These are phyloP conservation scores for Aldrovandia affinis DNA, from an alignment of 2,797 vertebrate species.

Conservation along the genomic window DNA sequence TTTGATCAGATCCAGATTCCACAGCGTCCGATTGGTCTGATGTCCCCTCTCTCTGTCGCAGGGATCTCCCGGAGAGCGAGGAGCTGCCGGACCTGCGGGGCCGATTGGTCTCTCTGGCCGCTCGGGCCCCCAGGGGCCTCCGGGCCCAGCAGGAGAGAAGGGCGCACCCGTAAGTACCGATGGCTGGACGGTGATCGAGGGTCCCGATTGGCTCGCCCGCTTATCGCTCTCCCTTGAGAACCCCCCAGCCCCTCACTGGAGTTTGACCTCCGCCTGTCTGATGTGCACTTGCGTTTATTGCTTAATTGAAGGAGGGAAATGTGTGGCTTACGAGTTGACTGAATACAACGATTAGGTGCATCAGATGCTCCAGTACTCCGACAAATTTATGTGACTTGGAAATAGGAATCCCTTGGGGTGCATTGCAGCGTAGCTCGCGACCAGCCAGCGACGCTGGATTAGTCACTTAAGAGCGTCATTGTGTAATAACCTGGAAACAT, in stretches of 20 bases:
- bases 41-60: constrained; percentile 50
- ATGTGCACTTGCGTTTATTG: not conserved
- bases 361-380: not conserved
- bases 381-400: constrained; percentile 1
- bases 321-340: not conserved
- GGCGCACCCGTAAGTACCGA: constrained; percentile 87
- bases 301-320: not conserved
- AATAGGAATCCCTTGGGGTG: not conserved
- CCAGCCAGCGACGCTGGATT: not conserved
- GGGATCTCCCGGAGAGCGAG: constrained; percentile 95
- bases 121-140: constrained; percentile 92
- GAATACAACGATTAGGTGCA: constrained; percentile 1
- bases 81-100: constrained; percentile 91
- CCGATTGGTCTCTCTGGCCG: constrained; percentile 94
- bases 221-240: not conserved
- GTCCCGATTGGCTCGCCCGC: not conserved
- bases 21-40: not conserved
- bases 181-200: not conserved
- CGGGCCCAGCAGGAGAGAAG: constrained; percentile 96
- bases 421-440: not conserved
- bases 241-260: not conserved
- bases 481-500: not conserved
- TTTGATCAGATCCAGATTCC: not conserved
- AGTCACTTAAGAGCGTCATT: not conserved
- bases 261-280: not conserved